Evolutionary conservation across 1,140 invertebrate species (phyloP), one percentile per base, ranked within the genome.

Genomic region (Pissodes strobi): DNA sequence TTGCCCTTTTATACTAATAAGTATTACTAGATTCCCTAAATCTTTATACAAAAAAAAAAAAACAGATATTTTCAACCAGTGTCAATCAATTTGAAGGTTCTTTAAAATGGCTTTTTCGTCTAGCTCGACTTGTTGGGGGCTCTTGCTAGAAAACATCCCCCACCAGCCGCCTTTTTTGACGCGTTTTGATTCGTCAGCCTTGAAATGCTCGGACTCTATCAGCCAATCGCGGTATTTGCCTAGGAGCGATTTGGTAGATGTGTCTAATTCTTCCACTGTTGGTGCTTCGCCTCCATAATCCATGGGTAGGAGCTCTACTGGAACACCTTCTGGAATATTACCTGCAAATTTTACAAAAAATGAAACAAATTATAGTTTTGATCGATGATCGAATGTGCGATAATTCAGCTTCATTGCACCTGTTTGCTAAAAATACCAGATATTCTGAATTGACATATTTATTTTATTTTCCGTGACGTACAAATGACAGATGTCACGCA

Each of bases 281-380:
- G 73, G 69, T 10, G 73, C 72, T 64, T 77, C 68, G 23, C 76
- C 76, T 6, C 76, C 76, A 45, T 77, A 77, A 23, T 77, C 76
- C 27, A 58, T 64, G 5, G 76, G 76, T 23, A 76, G 43, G 1
- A 77, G 64, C 38, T 76, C 72, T 6, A 66, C 9, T 5, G 74
- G 72, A n/a, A 76, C 57, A 15, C 59, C 63, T 13, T 76, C 74
- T n/a, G 74, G 72, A 13, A 67, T 38, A 41, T 34, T 62, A 30
- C 72, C 73, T 74, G 34, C 10, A 69, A 57, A 46, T 41, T 4
- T 5, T 18, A 5, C 2, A 18, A 48, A 21, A 21, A 5, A 23
- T 18, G n/a, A 48, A 5, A 19, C 8, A 23, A 23, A 48, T 17
- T 48, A 3, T 48, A 23, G 4, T 12, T n/a, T n/a, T n/a, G n/a